A percentile compares a stretch with the other conserved stretches of the same genome.
phyloP scores from a whole-genome alignment of 1,140 invertebrate genomes.

The Trypoxylus dichotomus region DNA sequence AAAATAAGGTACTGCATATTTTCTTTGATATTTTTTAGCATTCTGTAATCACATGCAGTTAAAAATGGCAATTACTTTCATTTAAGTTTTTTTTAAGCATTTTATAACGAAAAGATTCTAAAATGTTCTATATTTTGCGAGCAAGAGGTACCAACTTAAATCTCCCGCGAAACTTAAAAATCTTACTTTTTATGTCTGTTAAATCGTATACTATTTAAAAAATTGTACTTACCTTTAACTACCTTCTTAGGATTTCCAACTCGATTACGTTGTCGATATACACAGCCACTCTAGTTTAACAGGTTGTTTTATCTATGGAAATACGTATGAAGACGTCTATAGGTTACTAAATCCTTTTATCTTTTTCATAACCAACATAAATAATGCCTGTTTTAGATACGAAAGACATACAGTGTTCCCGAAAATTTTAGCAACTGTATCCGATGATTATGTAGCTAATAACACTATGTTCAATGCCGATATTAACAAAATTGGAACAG shows the following conservation, averaged over 20 bases:
- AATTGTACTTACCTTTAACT: no score
- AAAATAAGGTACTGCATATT: no score
- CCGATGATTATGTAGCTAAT: slow-evolving; percentile 78
- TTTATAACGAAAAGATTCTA: no score
- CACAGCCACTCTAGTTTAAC: slow-evolving; percentile 91
- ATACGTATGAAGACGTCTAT: slow-evolving; percentile 93
- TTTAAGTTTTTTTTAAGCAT: no score
- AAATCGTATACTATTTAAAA: slow-evolving; percentile 9
- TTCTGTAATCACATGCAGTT: no score
- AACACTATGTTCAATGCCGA: slow-evolving; percentile 92
- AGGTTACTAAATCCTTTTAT: slow-evolving; percentile 57
- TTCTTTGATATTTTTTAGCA: no score
- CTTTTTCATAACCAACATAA: neutral
- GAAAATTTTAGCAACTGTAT: slow-evolving; percentile 80
- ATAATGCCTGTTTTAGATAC: slow-evolving; percentile 64
- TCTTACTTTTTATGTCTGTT: slow-evolving; percentile 49
- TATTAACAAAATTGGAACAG: slow-evolving; percentile 81
- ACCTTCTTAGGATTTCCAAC: slow-evolving; percentile 65
- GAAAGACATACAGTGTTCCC: slow-evolving; percentile 87
- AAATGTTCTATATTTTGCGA: no score
- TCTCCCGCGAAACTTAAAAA: no score
- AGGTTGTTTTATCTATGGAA: slow-evolving; percentile 95
- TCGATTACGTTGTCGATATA: slow-evolving; percentile 93
- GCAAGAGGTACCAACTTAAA: no score
- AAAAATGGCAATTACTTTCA: no score